A percentile compares a stretch with the other conserved stretches of the same genome.
Evolutionary conservation across 2,888 invertebrate species (phyloP).

Genomic region (Amiota minor): DNA sequence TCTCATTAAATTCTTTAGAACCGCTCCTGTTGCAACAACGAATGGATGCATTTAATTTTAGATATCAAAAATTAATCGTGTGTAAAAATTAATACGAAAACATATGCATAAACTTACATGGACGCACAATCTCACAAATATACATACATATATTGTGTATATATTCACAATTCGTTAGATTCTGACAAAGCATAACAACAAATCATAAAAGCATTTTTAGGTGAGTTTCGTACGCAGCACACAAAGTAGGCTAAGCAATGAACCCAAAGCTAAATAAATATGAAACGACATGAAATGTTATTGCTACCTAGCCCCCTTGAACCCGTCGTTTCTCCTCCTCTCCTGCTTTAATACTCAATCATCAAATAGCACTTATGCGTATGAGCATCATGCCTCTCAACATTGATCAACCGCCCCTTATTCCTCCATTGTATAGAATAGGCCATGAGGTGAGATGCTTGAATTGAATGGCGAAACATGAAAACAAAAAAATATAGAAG

Average conservation of each 20-base stretch:
- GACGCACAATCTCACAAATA: not conserved
- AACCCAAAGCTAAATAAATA: constrained; percentile 16
- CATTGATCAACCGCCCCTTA: no score
- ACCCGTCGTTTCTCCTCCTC: not conserved
- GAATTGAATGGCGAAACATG: no score
- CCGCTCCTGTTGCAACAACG: constrained; percentile 14
- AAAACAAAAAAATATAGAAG: no score
- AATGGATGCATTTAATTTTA: constrained; percentile 21
- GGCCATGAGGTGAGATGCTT: no score
- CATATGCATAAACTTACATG: not conserved
- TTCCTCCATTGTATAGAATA: no score
- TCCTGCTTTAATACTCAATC: no score
- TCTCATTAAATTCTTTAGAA: not conserved
- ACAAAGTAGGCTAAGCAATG: constrained; percentile 4
- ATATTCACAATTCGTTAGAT: no score
- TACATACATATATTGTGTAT: no score
- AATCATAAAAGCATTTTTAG: constrained; percentile 47
- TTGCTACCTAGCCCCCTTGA: constrained; percentile 38
- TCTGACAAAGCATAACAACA: constrained; percentile 63
- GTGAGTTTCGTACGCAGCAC: constrained; percentile 10
- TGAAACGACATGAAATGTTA: constrained; percentile 34
- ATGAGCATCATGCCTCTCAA: no score
- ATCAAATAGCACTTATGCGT: no score
- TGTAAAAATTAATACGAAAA: constrained; percentile 60
- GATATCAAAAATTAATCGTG: constrained; percentile 59